These are phyloP conservation scores for Phoebastria nigripes DNA, from an alignment of 2,797 vertebrate species.

Conservation along the genomic window DNA sequence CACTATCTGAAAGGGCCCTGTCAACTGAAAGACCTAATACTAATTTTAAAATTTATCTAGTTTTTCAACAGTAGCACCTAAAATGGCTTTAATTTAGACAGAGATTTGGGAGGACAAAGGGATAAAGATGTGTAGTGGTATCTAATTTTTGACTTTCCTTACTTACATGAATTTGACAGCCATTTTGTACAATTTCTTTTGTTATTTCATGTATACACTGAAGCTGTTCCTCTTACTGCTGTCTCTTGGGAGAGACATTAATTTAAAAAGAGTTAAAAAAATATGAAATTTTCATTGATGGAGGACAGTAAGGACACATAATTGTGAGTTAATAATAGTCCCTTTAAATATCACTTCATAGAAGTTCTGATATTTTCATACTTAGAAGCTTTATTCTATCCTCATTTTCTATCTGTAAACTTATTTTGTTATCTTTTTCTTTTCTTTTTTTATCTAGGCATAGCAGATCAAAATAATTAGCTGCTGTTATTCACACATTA, in stretches of 20 bases:
- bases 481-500: not conserved
- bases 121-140: not conserved
- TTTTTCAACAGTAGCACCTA: not conserved
- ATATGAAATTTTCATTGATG: not conserved
- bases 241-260: not conserved
- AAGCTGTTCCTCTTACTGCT: not conserved
- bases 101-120: not conserved
- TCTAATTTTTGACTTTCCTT: not conserved
- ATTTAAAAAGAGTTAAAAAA: not conserved
- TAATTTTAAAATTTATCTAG: not conserved
- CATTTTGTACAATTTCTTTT: not conserved
- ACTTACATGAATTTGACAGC: not conserved
- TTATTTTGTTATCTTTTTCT: not conserved
- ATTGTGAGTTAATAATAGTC: not conserved
- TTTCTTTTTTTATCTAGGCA: not conserved
- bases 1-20: not conserved
- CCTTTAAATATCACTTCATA: not conserved
- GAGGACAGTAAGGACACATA: not conserved
- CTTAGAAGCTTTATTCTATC: not conserved
- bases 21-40: not conserved
- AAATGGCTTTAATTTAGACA: not conserved
- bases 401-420: not conserved
- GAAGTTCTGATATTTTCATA: not conserved
- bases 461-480: not conserved
- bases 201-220: not conserved